Base-by-base conservation (phyloP, 2,113 vertebrate species). In the Passer montanus region DNA sequence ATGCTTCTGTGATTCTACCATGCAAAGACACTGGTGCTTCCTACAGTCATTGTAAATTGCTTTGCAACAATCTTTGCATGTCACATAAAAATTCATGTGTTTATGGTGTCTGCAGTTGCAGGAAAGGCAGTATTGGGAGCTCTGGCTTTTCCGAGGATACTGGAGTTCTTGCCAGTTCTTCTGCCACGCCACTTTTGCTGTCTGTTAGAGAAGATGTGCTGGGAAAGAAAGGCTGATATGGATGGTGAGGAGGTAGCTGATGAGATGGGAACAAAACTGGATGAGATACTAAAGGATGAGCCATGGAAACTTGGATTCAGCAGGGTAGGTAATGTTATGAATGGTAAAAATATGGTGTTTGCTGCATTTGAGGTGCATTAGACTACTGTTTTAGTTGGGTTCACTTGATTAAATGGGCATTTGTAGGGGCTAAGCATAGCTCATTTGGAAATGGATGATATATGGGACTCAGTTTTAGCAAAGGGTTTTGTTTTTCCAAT, bases 221-320 rank as follows among this genome's bases (percentile, higher is more conserved):
- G 88, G 70, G 35, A 78, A 39, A 66, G 41, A 82, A 15, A 33
- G 49, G 60, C 56, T 84, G 86, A 19, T 68, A 2, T 0, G 3
- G n/a, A 33, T 52, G 78, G 6, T 52, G 67, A 91, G 82, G 27
- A 46, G 35, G 26, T 24, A 22, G 3, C 17, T 68, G 47, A 64
- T 7, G 6, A 30, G 16, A 31, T 90, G 18, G 58, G 97, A 52
- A 44, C 39, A 80, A 39, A 70, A 27, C 69, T 98, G 92, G 92
- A 98, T 85, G 58, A 87, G 19, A 96, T 98, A 62, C 94, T 98
- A 83, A 58, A 79, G 52, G 81, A 94, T 10, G 81, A 97, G 16
- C 97, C 98, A 3, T 98, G 98, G 98, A 98, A 98, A 79, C 97
- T 98, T 90, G 98, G 98, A 88, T 98, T 98, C 97, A 94, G 89